phyloP scores from a whole-genome alignment of 2,888 invertebrate genomes.

The Acanthosoma haemorrhoidale region DNA sequence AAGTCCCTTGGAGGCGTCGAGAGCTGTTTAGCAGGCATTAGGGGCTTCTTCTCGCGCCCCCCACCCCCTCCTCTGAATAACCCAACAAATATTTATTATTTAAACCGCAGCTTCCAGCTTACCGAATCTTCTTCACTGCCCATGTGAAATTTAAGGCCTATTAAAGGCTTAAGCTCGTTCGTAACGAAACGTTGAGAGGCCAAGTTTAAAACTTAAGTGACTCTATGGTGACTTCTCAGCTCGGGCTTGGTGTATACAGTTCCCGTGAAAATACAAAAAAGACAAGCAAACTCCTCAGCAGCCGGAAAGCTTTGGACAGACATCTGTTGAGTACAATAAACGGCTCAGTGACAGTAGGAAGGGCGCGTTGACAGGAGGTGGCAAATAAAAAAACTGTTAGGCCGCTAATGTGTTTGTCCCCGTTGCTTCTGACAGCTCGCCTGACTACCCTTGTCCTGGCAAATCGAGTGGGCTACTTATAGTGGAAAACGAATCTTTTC shows the following conservation, averaged over 20 bases:
- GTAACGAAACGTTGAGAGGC: neutral
- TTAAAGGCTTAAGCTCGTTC: neutral
- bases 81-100: conserved; percentile 3
- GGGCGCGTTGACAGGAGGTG: neutral
- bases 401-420: conserved; percentile 1
- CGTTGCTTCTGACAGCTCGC: neutral
- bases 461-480: too few species aligned
- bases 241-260: too few species aligned
- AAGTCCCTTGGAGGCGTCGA: neutral
- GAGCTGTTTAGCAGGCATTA: conserved; percentile 14
- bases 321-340: conserved; percentile 1
- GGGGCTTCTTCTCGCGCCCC: neutral
- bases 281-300: too few species aligned
- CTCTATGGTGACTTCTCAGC: too few species aligned
- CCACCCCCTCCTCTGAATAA: neutral
- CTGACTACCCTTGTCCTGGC: too few species aligned
- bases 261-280: neutral
- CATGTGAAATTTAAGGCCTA: neutral
- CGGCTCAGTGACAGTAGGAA: neutral
- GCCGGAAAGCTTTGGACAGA: neutral
- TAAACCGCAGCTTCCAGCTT: neutral
- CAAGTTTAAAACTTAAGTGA: neutral
- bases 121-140: conserved; percentile 1
- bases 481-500: too few species aligned
- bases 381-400: too few species aligned